Evolutionary conservation across 2,888 invertebrate species (phyloP).

Genomic region (Nyleta sp.): DNA sequence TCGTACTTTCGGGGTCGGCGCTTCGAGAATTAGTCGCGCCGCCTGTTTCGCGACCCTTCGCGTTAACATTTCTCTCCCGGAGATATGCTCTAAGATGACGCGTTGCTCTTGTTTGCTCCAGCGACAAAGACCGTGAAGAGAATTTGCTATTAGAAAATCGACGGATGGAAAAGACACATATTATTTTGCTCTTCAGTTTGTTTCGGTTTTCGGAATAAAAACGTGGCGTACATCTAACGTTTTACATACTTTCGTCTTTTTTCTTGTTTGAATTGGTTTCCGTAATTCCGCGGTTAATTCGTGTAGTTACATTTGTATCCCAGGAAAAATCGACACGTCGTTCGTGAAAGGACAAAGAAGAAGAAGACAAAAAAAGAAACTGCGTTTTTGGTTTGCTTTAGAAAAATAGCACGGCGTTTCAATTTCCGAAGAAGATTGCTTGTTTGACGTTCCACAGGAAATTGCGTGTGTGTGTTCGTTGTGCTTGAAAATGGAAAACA

Average conservation of each 20-base stretch:
- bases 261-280: constrained; percentile 27
- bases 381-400: background rate
- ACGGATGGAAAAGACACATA: constrained; percentile 66
- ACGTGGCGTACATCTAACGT: constrained; percentile 51
- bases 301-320: constrained; percentile 44
- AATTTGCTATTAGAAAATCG: constrained; percentile 61
- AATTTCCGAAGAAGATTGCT: background rate
- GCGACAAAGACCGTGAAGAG: constrained; percentile 58
- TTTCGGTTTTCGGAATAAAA: constrained; percentile 51
- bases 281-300: constrained; percentile 41
- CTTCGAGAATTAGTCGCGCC: constrained; percentile 17
- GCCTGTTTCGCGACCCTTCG: constrained; percentile 27
- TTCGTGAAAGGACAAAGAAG: too few relatives aligned
- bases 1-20: constrained; percentile 49
- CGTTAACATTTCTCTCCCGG: constrained; percentile 20
- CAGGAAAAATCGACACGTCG: constrained; percentile 34
- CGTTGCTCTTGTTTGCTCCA: constrained; percentile 14
- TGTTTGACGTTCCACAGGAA: too few relatives aligned
- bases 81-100: constrained; percentile 53
- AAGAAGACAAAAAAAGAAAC: background rate
- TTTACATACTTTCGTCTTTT: constrained; percentile 63
- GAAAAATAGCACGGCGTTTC: constrained; percentile 9
- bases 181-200: constrained; percentile 53
- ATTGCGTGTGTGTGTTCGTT: background rate
- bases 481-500: constrained; percentile 10